Conservation (phyloP, 1,140 invertebrate genomes). For the Metopolophium dirhodum region DNA sequence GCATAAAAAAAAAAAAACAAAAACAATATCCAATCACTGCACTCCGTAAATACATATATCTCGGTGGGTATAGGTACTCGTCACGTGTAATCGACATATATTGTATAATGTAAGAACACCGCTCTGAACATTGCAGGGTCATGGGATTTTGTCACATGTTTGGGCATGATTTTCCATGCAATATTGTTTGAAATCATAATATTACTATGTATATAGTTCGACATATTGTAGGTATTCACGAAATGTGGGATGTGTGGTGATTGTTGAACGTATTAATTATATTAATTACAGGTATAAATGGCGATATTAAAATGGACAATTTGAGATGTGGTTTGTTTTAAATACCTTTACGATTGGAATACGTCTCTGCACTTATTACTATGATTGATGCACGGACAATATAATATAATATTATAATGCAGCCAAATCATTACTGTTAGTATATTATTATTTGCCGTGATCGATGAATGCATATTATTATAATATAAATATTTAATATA, state of each 20-base stretch:
- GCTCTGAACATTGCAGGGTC: too few species aligned
- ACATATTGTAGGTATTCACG: too few species aligned
- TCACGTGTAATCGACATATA: neutral
- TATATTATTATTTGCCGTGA: too few species aligned
- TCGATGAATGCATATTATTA: too few species aligned
- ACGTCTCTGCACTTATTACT: neutral
- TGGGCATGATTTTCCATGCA: neutral
- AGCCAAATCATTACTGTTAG: too few species aligned
- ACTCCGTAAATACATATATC: neutral
- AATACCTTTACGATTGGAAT: too few species aligned
- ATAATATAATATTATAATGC: too few species aligned
- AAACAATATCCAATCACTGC: neutral
- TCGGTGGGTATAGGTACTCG: neutral
- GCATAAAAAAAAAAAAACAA: neutral
- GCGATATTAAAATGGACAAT: neutral
- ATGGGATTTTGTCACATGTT: neutral
- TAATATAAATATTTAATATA: too few species aligned
- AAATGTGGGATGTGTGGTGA: too few species aligned
- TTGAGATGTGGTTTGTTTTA: neutral
- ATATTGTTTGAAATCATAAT: neutral
- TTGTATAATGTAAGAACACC: neutral
- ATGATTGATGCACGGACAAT: neutral
- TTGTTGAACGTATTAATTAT: too few species aligned
- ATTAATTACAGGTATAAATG: neutral
- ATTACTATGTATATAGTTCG: too few species aligned